phyloP scores from a whole-genome alignment of 2,113 vertebrate genomes.

The Patagioenas fasciata region DNA sequence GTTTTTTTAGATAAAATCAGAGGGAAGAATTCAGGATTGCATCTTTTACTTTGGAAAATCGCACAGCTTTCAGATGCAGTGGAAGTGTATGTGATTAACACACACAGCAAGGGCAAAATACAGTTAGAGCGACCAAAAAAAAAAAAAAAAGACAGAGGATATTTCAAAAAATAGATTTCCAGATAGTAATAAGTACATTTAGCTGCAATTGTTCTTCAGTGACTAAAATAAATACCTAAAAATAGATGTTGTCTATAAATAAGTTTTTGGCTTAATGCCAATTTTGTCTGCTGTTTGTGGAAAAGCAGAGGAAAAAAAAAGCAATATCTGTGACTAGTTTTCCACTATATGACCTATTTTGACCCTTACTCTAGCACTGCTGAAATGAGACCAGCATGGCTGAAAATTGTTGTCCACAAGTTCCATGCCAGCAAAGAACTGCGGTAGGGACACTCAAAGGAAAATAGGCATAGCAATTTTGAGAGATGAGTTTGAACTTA shows the following conservation, averaged over 20 bases:
- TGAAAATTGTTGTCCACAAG: neutral
- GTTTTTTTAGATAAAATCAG: neutral
- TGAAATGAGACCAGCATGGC: neutral
- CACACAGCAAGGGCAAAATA: neutral
- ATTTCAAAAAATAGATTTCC: conserved; percentile 22
- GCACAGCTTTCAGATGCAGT: neutral
- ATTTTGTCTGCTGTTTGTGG: conserved; percentile 54
- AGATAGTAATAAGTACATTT: conserved; percentile 36
- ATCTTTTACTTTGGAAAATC: neutral
- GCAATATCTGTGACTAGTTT: conserved; percentile 13
- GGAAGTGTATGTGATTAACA: neutral
- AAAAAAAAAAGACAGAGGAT: neutral
- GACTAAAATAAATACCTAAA: conserved; percentile 58
- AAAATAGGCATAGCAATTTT: neutral
- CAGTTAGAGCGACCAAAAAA: neutral
- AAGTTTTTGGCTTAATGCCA: neutral
- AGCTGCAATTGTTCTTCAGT: conserved; percentile 48
- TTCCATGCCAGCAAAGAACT: neutral
- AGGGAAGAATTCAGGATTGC: neutral
- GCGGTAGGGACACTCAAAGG: accelerated
- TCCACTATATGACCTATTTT: conserved; percentile 22
- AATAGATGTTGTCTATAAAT: conserved; percentile 63
- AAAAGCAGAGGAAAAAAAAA: neutral
- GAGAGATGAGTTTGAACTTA: neutral
- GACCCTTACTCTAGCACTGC: neutral